Base-by-base conservation (phyloP, 1,140 invertebrate species). In the Battus philenor region DNA sequence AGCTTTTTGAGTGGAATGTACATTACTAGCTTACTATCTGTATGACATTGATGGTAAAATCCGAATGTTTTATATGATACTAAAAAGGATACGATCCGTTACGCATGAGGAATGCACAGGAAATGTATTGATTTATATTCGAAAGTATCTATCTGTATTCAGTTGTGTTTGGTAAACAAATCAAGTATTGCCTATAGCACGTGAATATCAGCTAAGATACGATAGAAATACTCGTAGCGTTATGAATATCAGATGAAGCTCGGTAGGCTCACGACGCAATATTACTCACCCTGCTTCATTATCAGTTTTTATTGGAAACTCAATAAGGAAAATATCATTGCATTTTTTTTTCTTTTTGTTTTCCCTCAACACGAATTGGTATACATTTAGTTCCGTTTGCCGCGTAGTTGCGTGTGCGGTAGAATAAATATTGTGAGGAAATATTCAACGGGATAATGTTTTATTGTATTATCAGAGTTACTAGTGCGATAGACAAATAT, bases 231-330 rank as follows among this genome's bases (percentile, higher is more conserved):
- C 48, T 59, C 44, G 63, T 59, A 69, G 54, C 51, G 61, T 68
- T 68, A 75, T 75, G 70, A 79, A 79, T 79, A 74, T 65, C 65
- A 50, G 52, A 73, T 76, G 72, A 76, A 63, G 46, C 38, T 44
- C 33, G 50, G 48, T 57, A 36, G 24, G 53, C 52, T 44, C 33
- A 45, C 50, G 45, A 56, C 61, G 33, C 50, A 61, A 62, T 71
- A 67, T 70, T 55, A 59, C 52, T 59, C 59, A 60, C 38, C 31
- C 50, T 47, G 50, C 58, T 74, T 78, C 72, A 76, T 81, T 81
- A 75, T 64, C 69, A 67, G 51, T 62, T 44, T 63, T 68, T 77
- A 77, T 75, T 71, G 63, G 60, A 69, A 75, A 78, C 66, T 69
- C 69, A 66, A 73, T 73, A 74, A 67, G 49, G 53, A 33, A 47